A percentile compares a stretch with the other conserved stretches of the same genome.
These are phyloP conservation scores for Eudemis profundana DNA, from an alignment of 2,888 invertebrate genomes.

Conservation along the genomic window DNA sequence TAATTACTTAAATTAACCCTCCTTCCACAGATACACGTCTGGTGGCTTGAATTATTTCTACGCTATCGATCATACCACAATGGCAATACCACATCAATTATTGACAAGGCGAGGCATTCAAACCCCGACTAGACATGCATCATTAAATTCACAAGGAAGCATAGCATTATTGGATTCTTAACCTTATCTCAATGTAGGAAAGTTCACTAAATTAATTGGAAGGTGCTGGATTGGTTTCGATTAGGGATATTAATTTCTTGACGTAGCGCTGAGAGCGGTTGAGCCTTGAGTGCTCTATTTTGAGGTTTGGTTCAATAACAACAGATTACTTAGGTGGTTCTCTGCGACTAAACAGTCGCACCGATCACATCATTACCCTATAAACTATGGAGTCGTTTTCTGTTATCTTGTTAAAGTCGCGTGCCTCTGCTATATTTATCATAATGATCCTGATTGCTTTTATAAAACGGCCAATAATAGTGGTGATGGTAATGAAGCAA, in stretches of 20 bases:
- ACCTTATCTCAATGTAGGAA: background rate
- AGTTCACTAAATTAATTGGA: background rate
- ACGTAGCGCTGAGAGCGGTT: constrained; percentile 17
- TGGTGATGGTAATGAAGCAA: too few species aligned
- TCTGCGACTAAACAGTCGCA: background rate
- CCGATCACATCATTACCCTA: too few species aligned
- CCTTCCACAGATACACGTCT: constrained; percentile 6
- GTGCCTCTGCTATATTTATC: too few species aligned
- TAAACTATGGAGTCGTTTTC: too few species aligned
- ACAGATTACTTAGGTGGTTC: constrained; percentile 12
- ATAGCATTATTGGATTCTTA: background rate
- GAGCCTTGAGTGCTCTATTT: constrained; percentile 13
- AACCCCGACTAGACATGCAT: constrained; percentile 31
- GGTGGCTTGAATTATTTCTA: constrained; percentile 32
- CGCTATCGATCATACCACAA: constrained; percentile 38
- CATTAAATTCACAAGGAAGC: constrained; percentile 26
- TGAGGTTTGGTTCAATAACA: constrained; percentile 14
- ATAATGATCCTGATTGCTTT: too few species aligned
- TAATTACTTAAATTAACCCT: constrained; percentile 8
- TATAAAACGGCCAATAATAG: too few species aligned
- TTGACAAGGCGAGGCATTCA: constrained; percentile 31
- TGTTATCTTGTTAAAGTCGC: too few species aligned
- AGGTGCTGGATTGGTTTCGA: constrained; percentile 27
- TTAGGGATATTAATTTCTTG: constrained; percentile 43
- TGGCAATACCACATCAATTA: constrained; percentile 37